Evolutionary conservation across 2,888 invertebrate species (phyloP).

Genomic region (Archaeoteleia sp.): DNA sequence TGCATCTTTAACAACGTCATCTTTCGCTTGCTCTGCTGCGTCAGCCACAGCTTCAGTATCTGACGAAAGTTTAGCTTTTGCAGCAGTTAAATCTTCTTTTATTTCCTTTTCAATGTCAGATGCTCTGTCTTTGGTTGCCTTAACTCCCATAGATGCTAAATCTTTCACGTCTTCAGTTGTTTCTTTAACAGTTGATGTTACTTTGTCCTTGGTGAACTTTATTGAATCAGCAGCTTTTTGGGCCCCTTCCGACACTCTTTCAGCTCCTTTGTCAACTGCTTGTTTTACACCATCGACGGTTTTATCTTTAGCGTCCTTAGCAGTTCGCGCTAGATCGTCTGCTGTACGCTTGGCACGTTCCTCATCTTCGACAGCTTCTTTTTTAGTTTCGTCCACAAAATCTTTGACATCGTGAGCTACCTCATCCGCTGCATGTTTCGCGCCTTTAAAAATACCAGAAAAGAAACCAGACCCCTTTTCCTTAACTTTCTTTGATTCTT

Average conservation of each 20-base stretch:
- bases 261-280: slow-evolving; percentile 38
- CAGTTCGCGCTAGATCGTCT: slow-evolving; percentile 28
- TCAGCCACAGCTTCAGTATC: slow-evolving; percentile 45
- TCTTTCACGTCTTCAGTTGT: slow-evolving; percentile 41
- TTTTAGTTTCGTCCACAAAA: slow-evolving; percentile 68
- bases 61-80: slow-evolving; percentile 52
- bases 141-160: slow-evolving; percentile 23
- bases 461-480: slow-evolving; percentile 57
- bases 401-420: slow-evolving; percentile 27
- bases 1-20: slow-evolving; percentile 52
- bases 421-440: slow-evolving; percentile 48
- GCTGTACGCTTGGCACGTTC: slow-evolving; percentile 43
- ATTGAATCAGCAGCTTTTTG: slow-evolving; percentile 34
- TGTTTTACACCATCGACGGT: slow-evolving; percentile 22
- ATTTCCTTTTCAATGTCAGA: slow-evolving; percentile 35
- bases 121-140: slow-evolving; percentile 33
- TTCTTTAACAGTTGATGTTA: slow-evolving; percentile 35
- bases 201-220: slow-evolving; percentile 41
- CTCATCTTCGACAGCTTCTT: slow-evolving; percentile 61
- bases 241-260: slow-evolving; percentile 26
- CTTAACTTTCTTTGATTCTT: slow-evolving; percentile 52
- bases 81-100: slow-evolving; percentile 40
- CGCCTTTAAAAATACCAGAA: slow-evolving; percentile 55
- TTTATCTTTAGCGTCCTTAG: slow-evolving; percentile 44
- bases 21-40: slow-evolving; percentile 22